Evolutionary conservation across 1,140 invertebrate species (phyloP), one percentile per base, ranked within the genome.

Genomic region (Neodiprion virginianus): DNA sequence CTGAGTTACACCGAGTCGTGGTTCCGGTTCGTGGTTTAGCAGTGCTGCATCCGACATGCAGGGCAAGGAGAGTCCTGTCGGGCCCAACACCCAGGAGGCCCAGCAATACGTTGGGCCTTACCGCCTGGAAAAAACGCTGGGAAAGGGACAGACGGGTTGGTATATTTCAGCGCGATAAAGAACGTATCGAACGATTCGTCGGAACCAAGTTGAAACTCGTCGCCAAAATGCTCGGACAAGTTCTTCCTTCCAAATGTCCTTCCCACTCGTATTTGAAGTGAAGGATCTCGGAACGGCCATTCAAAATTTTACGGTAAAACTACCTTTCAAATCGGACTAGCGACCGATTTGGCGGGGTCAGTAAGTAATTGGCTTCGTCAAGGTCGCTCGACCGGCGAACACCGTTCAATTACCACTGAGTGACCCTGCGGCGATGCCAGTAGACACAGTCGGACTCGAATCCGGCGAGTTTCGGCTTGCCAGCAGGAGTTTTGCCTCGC

Each of bases 111-210:
- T 99, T 77, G 98, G 98, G 69, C 98, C 98, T 50, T 99, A 99
- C 89, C 91, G 98, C 82, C 91, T 99, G 84, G 98, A 99, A 88
- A 99, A 99, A 88, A 99, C 98, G 48, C 92, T 99, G 68, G 98
- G 98, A 74, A 99, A 99, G 89, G 98, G 98, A 73, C 98, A 99
- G 89, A 99, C 98, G 87, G 98, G 98, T 99, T 91, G 89, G 87
- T 74, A 53, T 50, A 67, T 71, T 11, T 12, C 53, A 12, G 53
- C n/a, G 11, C 53, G 53, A 12, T n/a, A 61, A 61, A 40, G 5
- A 40, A 3, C 28, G 28, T 40, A 40, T 40, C 53, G 8, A 12
- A 17, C 53, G 53, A 8, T 61, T 61, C 11, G 11, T 61, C n/a
- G 8, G 8, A 61, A 7, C 11, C 53, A 8, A 12, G 53, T 61